Evolutionary conservation across 2,113 vertebrate species (phyloP).

Genomic region (Variabilichromis moorii): DNA sequence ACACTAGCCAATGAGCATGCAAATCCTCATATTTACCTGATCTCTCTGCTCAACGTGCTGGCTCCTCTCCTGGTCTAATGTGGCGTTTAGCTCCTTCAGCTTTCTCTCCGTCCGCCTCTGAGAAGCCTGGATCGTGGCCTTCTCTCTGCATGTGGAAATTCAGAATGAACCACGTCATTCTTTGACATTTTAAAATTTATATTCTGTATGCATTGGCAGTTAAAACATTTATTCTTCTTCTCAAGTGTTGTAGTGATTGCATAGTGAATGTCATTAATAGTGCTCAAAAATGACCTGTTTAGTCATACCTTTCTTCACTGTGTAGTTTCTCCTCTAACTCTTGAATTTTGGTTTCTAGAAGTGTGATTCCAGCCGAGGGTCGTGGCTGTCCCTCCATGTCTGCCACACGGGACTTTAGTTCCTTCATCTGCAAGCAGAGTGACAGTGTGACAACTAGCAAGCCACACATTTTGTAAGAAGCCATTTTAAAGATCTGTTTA

Average conservation of each 20-base stretch:
- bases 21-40: conserved; percentile 70
- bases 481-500: neutral
- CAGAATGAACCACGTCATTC: neutral
- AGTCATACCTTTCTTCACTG: conserved; percentile 86
- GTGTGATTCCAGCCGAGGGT: conserved; percentile 64
- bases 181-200: neutral
- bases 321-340: conserved; percentile 84
- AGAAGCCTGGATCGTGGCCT: conserved; percentile 74
- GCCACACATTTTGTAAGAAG: neutral
- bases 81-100: conserved; percentile 86
- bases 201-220: neutral
- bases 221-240: neutral
- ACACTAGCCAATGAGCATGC: neutral
- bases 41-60: conserved; percentile 86
- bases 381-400: conserved; percentile 79
- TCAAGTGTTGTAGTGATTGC: neutral
- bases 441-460: neutral
- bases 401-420: conserved; percentile 80
- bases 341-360: conserved; percentile 82
- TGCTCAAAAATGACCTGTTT: neutral
- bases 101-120: conserved; percentile 85
- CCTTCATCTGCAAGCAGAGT: conserved; percentile 75
- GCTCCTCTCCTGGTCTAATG: conserved; percentile 85
- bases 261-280: neutral
- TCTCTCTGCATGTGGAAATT: conserved; percentile 71